These are phyloP conservation scores for Sycobia sp. DNA, from an alignment of 1,140 invertebrate species.

Conservation along the genomic window DNA sequence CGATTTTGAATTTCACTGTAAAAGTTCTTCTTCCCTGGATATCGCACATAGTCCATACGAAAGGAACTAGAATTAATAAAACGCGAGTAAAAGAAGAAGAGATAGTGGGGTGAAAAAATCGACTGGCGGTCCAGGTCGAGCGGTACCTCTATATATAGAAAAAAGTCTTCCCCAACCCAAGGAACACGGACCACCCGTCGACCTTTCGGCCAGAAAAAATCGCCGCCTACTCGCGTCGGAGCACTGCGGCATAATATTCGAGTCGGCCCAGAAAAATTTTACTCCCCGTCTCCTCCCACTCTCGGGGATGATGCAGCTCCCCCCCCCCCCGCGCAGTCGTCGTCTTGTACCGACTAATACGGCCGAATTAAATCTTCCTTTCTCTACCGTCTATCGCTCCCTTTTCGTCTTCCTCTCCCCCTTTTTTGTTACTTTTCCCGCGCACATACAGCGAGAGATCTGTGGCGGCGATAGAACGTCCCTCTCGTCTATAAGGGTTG, in stretches of 20 bases:
- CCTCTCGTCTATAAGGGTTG: no score
- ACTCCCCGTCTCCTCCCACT: background rate
- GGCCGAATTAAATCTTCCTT: slow-evolving; percentile 16
- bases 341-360: background rate
- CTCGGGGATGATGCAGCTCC: slow-evolving; percentile 2
- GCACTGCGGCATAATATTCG: slow-evolving; percentile 2
- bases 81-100: no score
- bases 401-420: no score
- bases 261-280: background rate
- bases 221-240: slow-evolving; percentile 7
- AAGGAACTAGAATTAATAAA: no score
- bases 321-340: background rate
- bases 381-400: no score
- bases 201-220: slow-evolving; percentile 17
- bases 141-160: no score
- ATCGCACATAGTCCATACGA: no score
- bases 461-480: no score
- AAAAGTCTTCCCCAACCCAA: slow-evolving; percentile 31
- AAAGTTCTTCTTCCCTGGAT: no score
- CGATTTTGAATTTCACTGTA: no score
- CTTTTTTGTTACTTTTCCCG: background rate
- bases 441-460: background rate
- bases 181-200: slow-evolving; percentile 34
- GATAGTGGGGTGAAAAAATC: no score
- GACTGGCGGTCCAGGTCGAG: no score